Conservation (phyloP, 2,797 vertebrate genomes). For the Intellagama lesueurii region DNA sequence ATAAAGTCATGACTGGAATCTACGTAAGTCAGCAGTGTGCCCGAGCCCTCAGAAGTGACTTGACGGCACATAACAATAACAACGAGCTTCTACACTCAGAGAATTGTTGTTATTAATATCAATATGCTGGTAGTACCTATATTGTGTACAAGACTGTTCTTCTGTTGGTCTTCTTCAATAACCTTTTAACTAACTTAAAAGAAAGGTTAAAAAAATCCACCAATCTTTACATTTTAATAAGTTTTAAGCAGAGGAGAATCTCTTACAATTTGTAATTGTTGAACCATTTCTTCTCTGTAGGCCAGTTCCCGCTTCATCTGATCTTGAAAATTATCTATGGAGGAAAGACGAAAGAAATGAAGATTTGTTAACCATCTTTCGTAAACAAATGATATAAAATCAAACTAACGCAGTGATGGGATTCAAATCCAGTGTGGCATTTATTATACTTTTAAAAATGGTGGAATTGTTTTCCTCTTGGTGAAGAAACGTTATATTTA, state of each 20-base stretch:
- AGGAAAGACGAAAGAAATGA: constrained; percentile 22
- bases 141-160: too few relatives aligned
- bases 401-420: neutral
- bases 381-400: neutral
- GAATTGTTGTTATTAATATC: neutral
- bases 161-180: too few relatives aligned
- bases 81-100: neutral
- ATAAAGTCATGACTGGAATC: too few relatives aligned
- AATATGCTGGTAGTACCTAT: neutral
- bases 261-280: constrained; percentile 96
- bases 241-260: constrained; percentile 46
- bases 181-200: neutral
- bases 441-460: too few relatives aligned
- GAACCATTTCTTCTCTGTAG: constrained; percentile 98
- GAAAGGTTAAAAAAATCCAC: neutral
- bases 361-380: constrained; percentile 12
- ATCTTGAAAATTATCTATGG: constrained; percentile 95
- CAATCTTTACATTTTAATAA: neutral
- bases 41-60: too few relatives aligned
- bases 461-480: too few relatives aligned
- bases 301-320: constrained; percentile 98
- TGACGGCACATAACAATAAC: too few relatives aligned
- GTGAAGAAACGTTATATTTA: neutral
- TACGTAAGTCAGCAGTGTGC: too few relatives aligned
- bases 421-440: neutral